These are phyloP conservation scores for Synergus umbraculus DNA, from an alignment of 2,888 invertebrate genomes.

Conservation along the genomic window DNA sequence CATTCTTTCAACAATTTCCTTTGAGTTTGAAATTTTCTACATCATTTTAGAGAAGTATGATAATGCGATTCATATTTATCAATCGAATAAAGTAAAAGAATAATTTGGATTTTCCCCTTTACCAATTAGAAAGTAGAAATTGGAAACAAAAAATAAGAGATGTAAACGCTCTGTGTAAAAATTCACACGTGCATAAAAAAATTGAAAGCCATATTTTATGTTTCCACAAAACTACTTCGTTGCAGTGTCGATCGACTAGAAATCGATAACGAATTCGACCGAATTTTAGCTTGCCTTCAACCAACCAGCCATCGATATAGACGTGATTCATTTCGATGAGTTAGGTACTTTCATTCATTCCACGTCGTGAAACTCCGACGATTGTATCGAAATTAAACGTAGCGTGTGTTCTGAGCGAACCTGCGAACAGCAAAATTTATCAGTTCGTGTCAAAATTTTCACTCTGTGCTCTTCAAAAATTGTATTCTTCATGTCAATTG, in stretches of 20 bases:
- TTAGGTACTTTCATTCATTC: neutral
- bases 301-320: neutral
- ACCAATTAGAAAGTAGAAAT: neutral
- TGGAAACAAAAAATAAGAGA: neutral
- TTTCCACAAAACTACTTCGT: neutral
- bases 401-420: no score
- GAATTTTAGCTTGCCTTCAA: neutral
- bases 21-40: neutral
- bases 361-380: neutral
- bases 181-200: neutral
- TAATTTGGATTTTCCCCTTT: neutral
- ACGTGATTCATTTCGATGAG: slow-evolving; percentile 7
- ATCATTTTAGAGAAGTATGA: neutral
- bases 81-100: neutral
- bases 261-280: neutral
- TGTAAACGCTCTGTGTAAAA: neutral
- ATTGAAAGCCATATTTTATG: neutral
- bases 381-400: no score
- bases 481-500: neutral
- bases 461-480: neutral
- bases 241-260: neutral
- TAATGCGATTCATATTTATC: no score
- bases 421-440: no score
- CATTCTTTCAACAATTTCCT: slow-evolving; percentile 3
- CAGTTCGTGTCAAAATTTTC: neutral